Evolutionary conservation across 2,113 vertebrate genomes (phyloP).

Genomic region (Passer montanus): DNA sequence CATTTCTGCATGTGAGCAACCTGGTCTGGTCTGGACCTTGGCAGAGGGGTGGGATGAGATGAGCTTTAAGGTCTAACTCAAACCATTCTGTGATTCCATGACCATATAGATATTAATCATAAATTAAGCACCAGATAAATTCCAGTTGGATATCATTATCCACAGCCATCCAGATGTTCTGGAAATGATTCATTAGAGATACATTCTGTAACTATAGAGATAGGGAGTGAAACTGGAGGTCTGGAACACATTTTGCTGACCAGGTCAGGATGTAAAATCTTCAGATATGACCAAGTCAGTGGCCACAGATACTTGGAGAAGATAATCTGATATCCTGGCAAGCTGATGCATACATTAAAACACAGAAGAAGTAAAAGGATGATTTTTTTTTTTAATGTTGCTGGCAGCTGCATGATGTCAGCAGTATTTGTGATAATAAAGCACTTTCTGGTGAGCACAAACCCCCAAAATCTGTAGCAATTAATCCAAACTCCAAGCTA

Average conservation of each 20-base stretch:
- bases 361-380: not conserved
- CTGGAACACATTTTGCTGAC: not conserved
- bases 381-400: not conserved
- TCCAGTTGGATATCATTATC: not conserved
- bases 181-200: not conserved
- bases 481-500: slow-evolving; percentile 17
- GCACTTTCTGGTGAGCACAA: slow-evolving; percentile 8
- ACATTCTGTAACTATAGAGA: not conserved
- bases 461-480: not conserved
- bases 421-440: slow-evolving; percentile 13
- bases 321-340: not conserved
- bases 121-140: not conserved
- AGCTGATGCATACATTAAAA: not conserved
- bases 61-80: not conserved
- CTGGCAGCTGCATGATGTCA: slow-evolving; percentile 26
- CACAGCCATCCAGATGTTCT: slow-evolving; percentile 25
- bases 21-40: not conserved
- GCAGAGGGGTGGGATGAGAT: not conserved
- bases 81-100: not conserved
- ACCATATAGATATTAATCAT: not conserved
- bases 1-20: not conserved
- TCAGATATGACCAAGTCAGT: not conserved
- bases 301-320: not conserved
- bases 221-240: not conserved
- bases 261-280: not conserved